Base-by-base conservation (phyloP, 2,113 vertebrate species). In the Lathamus discolor region DNA sequence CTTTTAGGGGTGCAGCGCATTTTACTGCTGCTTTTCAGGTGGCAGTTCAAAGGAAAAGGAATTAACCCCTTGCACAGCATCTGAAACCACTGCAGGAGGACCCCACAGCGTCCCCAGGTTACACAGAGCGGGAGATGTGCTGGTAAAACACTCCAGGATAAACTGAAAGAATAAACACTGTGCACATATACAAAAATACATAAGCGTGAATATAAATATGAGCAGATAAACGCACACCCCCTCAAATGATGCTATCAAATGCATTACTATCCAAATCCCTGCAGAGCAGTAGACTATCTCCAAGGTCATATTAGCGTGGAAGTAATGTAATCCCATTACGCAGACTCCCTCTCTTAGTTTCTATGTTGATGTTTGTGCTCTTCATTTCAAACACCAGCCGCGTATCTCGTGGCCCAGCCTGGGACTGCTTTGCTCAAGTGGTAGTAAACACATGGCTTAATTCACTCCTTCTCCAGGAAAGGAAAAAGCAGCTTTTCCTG, bases 401-500 rank as follows among this genome's bases (percentile, higher is more conserved):
- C 93, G 93, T 80, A 95, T 94, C 95, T 95, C 35, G 52, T 43
- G 80, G 95, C 73, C 46, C 77, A 88, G 83, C 78, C 85, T 92
- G 95, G 92, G 93, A 97, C 61, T 4, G 29, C 62, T 96, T 94
- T 96, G 77, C 85, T 90, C 93, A 89, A 97, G 82, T 69, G 70
- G 77, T 61, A 67, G 85, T 87, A 96, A 96, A 92, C 88, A 83
- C 88, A 25, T 17, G 54, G 49, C 62, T 96, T 93, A 88, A 91
- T 90, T 91, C 84, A 83, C 35, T 88, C 62, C 49, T 79, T 93
- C 92, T 77, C 17, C 28, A 57, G 35, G 4, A 59, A 1, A 28
- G 9, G 39, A 28, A n/a, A 35, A 44, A n/a, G 18, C 28, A 39
- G 11, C 57, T 76, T 92, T 90, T 83, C 49, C 48, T 37, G 35